phyloP scores from a whole-genome alignment of 2,888 invertebrate species.

The Thereva nobilitata region DNA sequence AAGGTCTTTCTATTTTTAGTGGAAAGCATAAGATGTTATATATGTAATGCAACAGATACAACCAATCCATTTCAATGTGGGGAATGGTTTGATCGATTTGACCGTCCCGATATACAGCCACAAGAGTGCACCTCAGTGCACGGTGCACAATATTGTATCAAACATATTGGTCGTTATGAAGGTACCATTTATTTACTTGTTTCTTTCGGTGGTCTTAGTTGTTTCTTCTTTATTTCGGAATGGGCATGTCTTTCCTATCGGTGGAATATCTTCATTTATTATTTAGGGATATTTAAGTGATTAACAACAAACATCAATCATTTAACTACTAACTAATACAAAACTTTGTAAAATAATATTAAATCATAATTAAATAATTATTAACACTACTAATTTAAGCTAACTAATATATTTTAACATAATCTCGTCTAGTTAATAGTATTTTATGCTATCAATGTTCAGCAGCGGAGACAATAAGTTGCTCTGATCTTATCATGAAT shows the following conservation, averaged over 20 bases:
- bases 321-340: no score
- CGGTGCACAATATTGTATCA: constrained; percentile 87
- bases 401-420: constrained; percentile 15
- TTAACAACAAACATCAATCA: no score
- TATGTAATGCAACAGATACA: constrained; percentile 83
- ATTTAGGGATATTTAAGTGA: no score
- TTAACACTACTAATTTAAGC: not conserved
- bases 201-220: no score
- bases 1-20: constrained; percentile 54
- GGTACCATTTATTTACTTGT: constrained; percentile 61
- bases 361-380: constrained; percentile 11
- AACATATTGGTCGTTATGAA: constrained; percentile 90
- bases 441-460: constrained; percentile 81
- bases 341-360: not conserved
- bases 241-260: no score
- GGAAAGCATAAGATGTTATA: constrained; percentile 78
- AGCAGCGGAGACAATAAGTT: constrained; percentile 68
- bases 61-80: constrained; percentile 80
- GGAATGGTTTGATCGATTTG: constrained; percentile 71
- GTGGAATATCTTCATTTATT: no score
- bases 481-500: constrained; percentile 69
- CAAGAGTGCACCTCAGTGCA: constrained; percentile 78
- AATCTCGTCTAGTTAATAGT: constrained; percentile 54
- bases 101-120: constrained; percentile 67
- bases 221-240: no score